phyloP scores from a whole-genome alignment of 2,113 vertebrate species.

The Nymphicus hollandicus region DNA sequence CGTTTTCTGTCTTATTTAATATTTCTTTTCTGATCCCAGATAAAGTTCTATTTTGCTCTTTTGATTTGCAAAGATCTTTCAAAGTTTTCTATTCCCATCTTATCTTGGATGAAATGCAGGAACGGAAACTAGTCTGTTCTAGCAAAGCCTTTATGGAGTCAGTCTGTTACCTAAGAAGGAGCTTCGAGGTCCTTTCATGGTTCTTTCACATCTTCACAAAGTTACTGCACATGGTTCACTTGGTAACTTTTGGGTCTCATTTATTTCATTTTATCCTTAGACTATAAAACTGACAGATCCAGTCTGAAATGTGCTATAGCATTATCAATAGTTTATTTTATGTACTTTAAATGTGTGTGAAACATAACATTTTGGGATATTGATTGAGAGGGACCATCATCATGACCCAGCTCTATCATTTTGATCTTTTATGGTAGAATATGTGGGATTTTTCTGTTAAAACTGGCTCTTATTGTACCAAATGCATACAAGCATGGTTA shows the following conservation, averaged over 20 bases:
- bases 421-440: background rate
- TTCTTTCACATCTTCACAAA: background rate
- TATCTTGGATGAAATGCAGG: background rate
- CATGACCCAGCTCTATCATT: fast-evolving
- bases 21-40: background rate
- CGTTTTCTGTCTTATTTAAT: background rate
- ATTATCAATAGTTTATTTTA: background rate
- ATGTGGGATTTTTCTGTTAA: background rate
- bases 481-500: background rate
- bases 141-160: background rate
- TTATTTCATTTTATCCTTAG: background rate
- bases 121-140: background rate
- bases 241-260: background rate
- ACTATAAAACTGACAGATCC: background rate
- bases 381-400: background rate
- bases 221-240: background rate
- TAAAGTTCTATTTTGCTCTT: background rate
- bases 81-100: background rate
- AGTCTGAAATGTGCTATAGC: background rate
- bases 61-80: background rate
- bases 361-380: background rate
- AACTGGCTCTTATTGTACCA: background rate
- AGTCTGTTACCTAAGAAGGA: background rate
- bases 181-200: background rate
- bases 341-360: background rate